Conservation (phyloP, 2,888 invertebrate species). For the Mythimna impura region DNA sequence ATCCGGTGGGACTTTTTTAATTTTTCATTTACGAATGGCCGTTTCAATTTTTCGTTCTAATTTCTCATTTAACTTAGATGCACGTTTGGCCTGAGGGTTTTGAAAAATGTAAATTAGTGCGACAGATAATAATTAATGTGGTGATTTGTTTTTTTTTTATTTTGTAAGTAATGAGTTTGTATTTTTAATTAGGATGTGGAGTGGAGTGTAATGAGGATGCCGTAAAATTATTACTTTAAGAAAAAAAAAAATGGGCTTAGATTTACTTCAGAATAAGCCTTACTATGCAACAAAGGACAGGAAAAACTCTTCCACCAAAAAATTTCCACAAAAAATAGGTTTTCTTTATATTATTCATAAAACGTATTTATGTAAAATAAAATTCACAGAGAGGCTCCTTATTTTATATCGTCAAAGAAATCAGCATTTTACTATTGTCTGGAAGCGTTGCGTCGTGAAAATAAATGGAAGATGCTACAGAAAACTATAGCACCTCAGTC, state of each 20-base stretch:
- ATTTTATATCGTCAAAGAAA: conserved; percentile 50
- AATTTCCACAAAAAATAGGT: conserved; percentile 6
- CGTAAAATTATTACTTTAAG: background rate
- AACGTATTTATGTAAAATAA: conserved; percentile 38
- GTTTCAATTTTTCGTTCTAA: conserved; percentile 84
- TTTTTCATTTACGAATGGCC: conserved; percentile 85
- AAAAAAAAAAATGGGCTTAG: background rate
- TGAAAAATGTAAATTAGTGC: conserved; percentile 74
- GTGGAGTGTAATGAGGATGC: background rate
- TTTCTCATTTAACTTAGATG: conserved; percentile 86
- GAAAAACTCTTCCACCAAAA: background rate
- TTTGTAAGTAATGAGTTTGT: conserved; percentile 47
- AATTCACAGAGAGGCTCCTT: conserved; percentile 46
- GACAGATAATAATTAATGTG: conserved; percentile 72
- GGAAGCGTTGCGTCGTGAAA: conserved; percentile 9
- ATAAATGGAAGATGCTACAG: conserved; percentile 8
- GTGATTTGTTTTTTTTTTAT: conserved; percentile 65
- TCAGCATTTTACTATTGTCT: conserved; percentile 48
- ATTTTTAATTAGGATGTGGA: conserved; percentile 9
- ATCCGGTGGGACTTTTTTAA: conserved; percentile 85
- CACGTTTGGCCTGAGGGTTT: conserved; percentile 76
- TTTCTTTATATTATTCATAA: conserved; percentile 53
- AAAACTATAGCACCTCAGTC: background rate
- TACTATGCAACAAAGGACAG: background rate
- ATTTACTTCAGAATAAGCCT: background rate